Conservation (phyloP, 2,797 vertebrate genomes). For the Acanthornis magna region DNA sequence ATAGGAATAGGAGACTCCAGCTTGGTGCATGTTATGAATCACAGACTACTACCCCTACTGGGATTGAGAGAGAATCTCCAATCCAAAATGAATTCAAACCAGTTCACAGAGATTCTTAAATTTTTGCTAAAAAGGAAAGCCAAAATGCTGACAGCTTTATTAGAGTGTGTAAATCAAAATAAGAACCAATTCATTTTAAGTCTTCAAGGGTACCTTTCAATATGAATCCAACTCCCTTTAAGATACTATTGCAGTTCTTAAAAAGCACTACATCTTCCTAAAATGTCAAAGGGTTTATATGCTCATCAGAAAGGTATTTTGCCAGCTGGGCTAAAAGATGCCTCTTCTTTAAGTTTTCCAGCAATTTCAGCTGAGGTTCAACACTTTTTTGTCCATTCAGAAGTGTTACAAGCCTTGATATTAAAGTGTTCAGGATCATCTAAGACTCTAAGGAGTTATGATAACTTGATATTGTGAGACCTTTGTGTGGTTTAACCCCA, state of each 20-base stretch:
- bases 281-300: conserved; percentile 2
- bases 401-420: background rate
- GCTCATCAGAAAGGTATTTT: conserved; percentile 8
- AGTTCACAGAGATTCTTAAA: conserved; percentile 62
- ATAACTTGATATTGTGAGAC: background rate
- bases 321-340: background rate
- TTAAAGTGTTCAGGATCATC: background rate
- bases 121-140: conserved; percentile 48
- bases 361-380: background rate
- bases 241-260: conserved; percentile 65
- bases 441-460: background rate
- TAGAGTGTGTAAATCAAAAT: conserved; percentile 72
- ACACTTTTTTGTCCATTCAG: background rate
- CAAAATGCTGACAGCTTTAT: conserved; percentile 76
- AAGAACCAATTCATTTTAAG: conserved; percentile 63
- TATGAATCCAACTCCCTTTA: conserved; percentile 63
- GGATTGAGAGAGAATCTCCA: conserved; percentile 39
- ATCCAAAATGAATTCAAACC: conserved; percentile 56
- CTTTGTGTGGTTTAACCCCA: background rate
- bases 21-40: conserved; percentile 11
- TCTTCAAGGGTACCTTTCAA: conserved; percentile 71
- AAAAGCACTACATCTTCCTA: conserved; percentile 58
- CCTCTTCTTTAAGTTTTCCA: background rate
- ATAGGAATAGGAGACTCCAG: conserved; percentile 13
- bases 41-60: conserved; percentile 20